A percentile compares a stretch with the other conserved stretches of the same genome.
These are phyloP conservation scores for Pipistrellus pipistrellus DNA, from an alignment of 2,797 vertebrate genomes.

Conservation along the genomic window DNA sequence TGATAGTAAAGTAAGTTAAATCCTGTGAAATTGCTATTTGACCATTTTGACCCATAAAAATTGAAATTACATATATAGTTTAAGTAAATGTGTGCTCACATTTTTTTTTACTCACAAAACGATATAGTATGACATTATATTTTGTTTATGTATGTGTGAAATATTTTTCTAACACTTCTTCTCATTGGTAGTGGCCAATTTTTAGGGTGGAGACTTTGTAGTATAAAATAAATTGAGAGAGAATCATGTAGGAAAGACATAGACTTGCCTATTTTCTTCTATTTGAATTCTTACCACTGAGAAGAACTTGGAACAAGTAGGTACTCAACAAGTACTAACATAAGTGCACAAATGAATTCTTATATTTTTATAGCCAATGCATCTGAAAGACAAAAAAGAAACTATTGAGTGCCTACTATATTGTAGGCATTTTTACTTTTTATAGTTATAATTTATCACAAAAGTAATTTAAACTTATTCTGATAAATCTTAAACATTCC, in stretches of 20 bases:
- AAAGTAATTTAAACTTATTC: background rate
- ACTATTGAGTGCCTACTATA: background rate
- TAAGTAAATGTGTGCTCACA: background rate
- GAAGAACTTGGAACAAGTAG: background rate
- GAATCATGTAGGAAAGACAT: background rate
- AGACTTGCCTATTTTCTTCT: background rate
- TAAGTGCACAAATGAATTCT: background rate
- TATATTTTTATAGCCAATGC: slow-evolving; percentile 7
- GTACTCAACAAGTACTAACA: background rate
- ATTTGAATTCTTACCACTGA: background rate
- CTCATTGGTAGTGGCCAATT: background rate
- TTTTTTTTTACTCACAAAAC: slow-evolving; percentile 37
- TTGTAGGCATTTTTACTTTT: background rate
- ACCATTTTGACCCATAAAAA: slow-evolving; percentile 12
- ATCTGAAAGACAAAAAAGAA: background rate
- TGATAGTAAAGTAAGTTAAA: background rate
- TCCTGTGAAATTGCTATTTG: background rate
- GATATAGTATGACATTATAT: background rate
- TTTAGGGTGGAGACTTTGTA: background rate
- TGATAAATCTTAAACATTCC: slow-evolving; percentile 13
- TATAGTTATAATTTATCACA: background rate
- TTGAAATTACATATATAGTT: background rate
- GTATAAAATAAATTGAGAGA: background rate
- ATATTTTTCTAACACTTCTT: slow-evolving; percentile 29
- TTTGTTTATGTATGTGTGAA: background rate